Base-by-base conservation (phyloP, 2,113 vertebrate genomes). In the Dasyornis broadbenti region DNA sequence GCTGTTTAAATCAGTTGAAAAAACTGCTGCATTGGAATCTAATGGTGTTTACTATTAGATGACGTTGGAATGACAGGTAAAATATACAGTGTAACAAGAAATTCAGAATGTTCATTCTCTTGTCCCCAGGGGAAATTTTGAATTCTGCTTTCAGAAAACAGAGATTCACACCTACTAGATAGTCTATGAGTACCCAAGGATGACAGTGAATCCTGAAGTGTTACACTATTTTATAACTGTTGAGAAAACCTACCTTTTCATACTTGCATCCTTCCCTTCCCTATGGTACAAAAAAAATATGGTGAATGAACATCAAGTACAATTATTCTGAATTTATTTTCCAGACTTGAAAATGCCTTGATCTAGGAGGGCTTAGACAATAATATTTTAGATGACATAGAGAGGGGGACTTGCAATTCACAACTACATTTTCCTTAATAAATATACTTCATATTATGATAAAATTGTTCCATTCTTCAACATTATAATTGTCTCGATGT, bases 61-160 rank as follows among this genome's bases (percentile, higher is more conserved):
- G n/a, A n/a, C n/a, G n/a, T n/a, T 81, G 19, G 72, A 81, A 60
- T 81, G 50, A 70, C 39, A 90, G 70, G 15, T 64, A 90, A 86
- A 94, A 83, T 23, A 86, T 19, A 73, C 11, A 75, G 63, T 11
- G 15, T 81, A 96, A 92, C 49, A 82, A 89, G 23, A 18, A 91
- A 64, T 63, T 90, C 27, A 73, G 63, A 92, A 44, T 42, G 30
- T 45, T 54, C 2, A 1, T 88, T 93, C 24, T 92, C 63, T 80
- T 87, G 24, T 94, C 35, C 61, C 40, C 31, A 89, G 70, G 37
- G 71, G 79, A 78, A 63, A 1, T 31, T 92, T 72, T 92, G 56
- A 95, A 86, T 89, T 72, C 28, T 76, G 20, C 61, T 95, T 96
- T 95, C 37, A 85, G 60, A 70, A 69, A 95, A 93, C 12, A 89